phyloP scores from a whole-genome alignment of 2,113 vertebrate genomes.

The Passer montanus region DNA sequence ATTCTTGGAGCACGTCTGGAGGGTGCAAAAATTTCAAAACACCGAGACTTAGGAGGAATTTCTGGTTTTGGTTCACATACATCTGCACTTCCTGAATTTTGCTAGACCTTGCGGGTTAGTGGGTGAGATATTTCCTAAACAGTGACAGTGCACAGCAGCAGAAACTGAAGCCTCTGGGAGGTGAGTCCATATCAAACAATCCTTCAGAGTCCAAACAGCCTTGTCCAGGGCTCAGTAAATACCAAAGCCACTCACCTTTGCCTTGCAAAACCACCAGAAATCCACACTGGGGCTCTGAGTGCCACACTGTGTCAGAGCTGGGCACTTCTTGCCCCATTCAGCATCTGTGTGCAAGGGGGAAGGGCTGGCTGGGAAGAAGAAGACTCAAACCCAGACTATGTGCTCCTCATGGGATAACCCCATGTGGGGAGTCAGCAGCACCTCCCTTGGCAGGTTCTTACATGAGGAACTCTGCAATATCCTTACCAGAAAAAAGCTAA shows the following conservation, averaged over 20 bases:
- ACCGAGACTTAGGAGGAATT: not conserved
- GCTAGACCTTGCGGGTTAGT: not conserved
- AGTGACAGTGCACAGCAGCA: not conserved
- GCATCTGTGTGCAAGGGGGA: not conserved
- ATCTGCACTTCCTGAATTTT: slow-evolving; percentile 12
- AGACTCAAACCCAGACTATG: rapidly evolving
- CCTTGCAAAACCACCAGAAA: not conserved
- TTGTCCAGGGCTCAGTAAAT: rapidly evolving
- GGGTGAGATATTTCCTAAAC: slow-evolving; percentile 12
- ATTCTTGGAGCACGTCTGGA: not conserved
- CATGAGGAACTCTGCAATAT: not conserved
- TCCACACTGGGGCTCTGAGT: not conserved
- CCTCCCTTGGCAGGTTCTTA: not conserved
- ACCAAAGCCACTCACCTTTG: not conserved
- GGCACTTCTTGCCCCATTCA: not conserved
- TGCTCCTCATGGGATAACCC: rapidly evolving
- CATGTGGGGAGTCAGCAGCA: not conserved
- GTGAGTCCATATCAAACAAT: not conserved
- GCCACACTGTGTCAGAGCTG: not conserved
- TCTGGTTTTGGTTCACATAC: not conserved
- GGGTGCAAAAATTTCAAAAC: not conserved
- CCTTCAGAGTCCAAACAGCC: not conserved
- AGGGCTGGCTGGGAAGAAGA: not conserved
- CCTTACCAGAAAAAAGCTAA: not conserved
- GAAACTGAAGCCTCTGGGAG: not conserved